Evolutionary conservation across 2,797 vertebrate genomes (phyloP), one percentile per base, ranked within the genome.

Genomic region (Anabas testudineus): DNA sequence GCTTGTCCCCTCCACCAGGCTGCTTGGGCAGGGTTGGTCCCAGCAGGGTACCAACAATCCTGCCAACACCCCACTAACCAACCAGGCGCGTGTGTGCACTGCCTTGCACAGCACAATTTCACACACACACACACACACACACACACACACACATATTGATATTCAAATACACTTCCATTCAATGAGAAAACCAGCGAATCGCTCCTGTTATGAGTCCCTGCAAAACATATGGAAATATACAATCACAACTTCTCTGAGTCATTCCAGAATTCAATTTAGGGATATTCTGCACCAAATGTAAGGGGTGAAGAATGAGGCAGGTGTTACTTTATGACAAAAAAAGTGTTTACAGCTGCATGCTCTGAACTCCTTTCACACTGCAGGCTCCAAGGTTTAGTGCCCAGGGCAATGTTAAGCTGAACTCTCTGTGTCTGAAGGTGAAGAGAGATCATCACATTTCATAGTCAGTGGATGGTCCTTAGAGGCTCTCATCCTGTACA

Each of bases 11-110:
- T 86, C 84, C 77, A 90, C 88, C 89, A 88, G 88, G 80, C 89
- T 92, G 87, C 90, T 85, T 86, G 87, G 90, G 87, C 86, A 91
- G 85, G 89, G 87, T 87, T 92, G 86, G 87, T 92, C 92, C 89
- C 91, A 93, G 92, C 89, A 93, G 90, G 91, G 88, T 89, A 90
- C 87, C 89, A 39, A 85, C 78, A 91, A 87, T 80, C 81, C 84
- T 92, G 92, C 90, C 90, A 93, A 92, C 88, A 91, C 78, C 85
- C 82, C 67, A 83, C 78, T 76, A 88, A 86, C 84, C 78, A 69
- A 73, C 72, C 81, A 80, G 68, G 66, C 73, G 21, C 83, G 79
- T 81, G 81, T 87, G 83, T 79, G 49, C 68, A 73, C 64, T 43
- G 39, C 62, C 72, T 71, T 39, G 72, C 76, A 85, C 59, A 76